Conservation (phyloP, 1,140 invertebrate species). For the Micrasema minimum region DNA sequence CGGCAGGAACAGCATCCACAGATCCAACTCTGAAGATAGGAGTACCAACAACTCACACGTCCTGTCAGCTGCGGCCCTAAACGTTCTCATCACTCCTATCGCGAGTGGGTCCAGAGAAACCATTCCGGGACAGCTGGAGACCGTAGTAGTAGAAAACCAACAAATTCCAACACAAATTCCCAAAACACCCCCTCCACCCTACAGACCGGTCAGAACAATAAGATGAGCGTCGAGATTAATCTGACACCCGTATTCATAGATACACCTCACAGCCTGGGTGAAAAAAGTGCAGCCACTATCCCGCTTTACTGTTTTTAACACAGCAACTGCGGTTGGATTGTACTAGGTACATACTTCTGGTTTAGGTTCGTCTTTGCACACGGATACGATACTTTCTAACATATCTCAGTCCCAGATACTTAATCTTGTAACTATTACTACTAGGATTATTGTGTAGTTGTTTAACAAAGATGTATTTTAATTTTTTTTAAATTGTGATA, state of each 20-base stretch:
- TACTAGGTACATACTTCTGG: too few species aligned
- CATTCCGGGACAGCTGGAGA: constrained; percentile 48
- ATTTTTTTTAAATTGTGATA: constrained; percentile 41
- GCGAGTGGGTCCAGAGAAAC: constrained; percentile 28
- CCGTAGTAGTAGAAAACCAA: constrained; percentile 42
- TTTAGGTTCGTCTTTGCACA: too few species aligned
- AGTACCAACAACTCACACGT: constrained; percentile 29
- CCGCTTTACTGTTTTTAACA: too few species aligned
- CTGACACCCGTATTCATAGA: too few species aligned
- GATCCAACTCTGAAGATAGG: constrained; percentile 10
- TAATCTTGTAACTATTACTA: constrained; percentile 32
- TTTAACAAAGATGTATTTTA: constrained; percentile 32
- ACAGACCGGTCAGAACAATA: constrained; percentile 62
- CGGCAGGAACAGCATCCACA: constrained; percentile 49
- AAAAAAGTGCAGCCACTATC: too few species aligned
- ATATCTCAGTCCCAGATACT: constrained; percentile 41
- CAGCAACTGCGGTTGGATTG: too few species aligned
- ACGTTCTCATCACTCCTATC: constrained; percentile 31
- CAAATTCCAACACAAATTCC: constrained; percentile 58
- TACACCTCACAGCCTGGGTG: too few species aligned
- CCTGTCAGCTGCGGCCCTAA: constrained; percentile 41
- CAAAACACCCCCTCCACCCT: constrained; percentile 65
- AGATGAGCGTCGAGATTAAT: constrained; percentile 58
- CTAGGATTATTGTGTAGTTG: constrained; percentile 11
- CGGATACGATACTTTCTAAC: too few species aligned